A percentile compares a stretch with the other conserved stretches of the same genome.
These are phyloP conservation scores for Enoplosus armatus DNA, from an alignment of 2,797 vertebrate species.

Conservation along the genomic window DNA sequence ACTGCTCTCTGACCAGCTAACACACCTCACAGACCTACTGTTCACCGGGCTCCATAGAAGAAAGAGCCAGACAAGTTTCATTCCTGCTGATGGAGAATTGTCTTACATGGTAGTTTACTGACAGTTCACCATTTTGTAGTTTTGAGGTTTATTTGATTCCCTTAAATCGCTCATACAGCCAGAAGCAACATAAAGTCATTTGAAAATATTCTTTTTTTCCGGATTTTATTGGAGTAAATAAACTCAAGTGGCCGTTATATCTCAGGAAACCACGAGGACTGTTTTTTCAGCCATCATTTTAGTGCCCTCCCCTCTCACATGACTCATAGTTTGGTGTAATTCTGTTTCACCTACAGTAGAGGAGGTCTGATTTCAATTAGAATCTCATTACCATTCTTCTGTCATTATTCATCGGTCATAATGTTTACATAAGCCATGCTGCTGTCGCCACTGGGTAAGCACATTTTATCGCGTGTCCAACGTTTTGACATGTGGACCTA, in stretches of 20 bases:
- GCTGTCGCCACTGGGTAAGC: conserved; percentile 89
- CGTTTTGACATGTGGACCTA: conserved; percentile 87
- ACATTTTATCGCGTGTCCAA: conserved; percentile 86
- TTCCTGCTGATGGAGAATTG: neutral
- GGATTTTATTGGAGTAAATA: conserved; percentile 3
- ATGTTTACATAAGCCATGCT: conserved; percentile 85
- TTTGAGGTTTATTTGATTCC: neutral
- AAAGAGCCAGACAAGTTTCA: neutral
- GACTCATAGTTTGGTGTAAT: conserved; percentile 40
- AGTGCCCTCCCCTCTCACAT: conserved; percentile 21
- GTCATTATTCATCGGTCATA: conserved; percentile 81
- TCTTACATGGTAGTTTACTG: neutral
- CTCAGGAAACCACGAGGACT: neutral
- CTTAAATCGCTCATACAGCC: neutral
- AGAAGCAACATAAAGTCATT: neutral
- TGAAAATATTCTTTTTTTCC: neutral
- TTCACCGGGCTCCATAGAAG: no score
- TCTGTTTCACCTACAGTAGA: conserved; percentile 31
- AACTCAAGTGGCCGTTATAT: neutral
- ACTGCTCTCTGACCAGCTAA: conserved; percentile 21
- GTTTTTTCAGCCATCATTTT: neutral
- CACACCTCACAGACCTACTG: conserved; percentile 14
- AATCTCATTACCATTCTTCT: conserved; percentile 87
- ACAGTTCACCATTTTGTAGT: neutral
- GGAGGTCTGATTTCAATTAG: conserved; percentile 78